phyloP scores from a whole-genome alignment of 1,140 invertebrate species.

The Macrobrachium nipponense region DNA sequence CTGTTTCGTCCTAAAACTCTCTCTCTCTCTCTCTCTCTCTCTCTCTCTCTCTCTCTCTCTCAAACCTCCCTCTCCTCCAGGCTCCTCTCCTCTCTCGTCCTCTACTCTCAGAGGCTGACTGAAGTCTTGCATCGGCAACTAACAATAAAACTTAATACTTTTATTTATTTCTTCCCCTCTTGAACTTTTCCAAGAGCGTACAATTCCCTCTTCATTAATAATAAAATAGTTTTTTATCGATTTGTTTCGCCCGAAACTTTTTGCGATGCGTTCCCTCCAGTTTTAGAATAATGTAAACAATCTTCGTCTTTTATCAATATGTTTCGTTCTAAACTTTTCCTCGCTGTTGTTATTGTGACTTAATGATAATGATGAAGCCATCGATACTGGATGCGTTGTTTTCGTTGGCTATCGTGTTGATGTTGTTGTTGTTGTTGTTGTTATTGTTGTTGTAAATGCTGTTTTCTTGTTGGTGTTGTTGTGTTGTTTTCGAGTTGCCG shows the following conservation, averaged over 20 bases:
- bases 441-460: not conserved
- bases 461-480: too few relatives aligned
- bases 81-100: not conserved
- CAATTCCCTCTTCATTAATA: too few relatives aligned
- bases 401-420: not conserved
- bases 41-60: too few relatives aligned
- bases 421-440: not conserved
- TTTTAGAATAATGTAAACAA: too few relatives aligned
- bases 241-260: too few relatives aligned
- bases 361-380: not conserved
- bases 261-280: too few relatives aligned
- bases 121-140: not conserved
- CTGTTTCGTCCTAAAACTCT: not conserved
- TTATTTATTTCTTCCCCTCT: slow-evolving; percentile 10
- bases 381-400: not conserved
- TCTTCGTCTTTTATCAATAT: too few relatives aligned
- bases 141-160: not conserved
- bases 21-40: too few relatives aligned
- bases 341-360: not conserved
- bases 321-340: not conserved
- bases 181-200: too few relatives aligned
- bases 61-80: not conserved
- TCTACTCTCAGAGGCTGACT: not conserved
- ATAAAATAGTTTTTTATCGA: too few relatives aligned
- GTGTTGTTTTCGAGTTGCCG: too few relatives aligned